phyloP scores from a whole-genome alignment of 2,888 invertebrate species.

The Sinelater perroti region DNA sequence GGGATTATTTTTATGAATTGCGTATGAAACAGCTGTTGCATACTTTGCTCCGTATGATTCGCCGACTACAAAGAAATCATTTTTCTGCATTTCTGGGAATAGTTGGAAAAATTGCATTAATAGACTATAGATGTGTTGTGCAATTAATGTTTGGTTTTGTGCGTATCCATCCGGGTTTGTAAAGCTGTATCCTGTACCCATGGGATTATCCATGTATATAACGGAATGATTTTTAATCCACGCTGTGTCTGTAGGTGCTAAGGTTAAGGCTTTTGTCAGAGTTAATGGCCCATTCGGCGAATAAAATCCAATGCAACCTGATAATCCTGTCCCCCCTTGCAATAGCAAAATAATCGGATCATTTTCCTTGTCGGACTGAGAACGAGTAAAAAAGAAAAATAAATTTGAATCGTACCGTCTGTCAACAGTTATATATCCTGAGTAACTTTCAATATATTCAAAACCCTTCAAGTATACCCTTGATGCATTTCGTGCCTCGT shows the following conservation, averaged over 20 bases:
- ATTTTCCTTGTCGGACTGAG: conserved; percentile 61
- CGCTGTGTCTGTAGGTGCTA: conserved; percentile 69
- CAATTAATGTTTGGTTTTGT: conserved; percentile 81
- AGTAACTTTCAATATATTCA: no score
- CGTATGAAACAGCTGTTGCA: no score
- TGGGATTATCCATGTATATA: no score
- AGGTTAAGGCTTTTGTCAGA: conserved; percentile 59
- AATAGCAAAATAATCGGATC: conserved; percentile 85
- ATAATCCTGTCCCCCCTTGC: conserved; percentile 86
- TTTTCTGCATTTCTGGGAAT: conserved; percentile 77
- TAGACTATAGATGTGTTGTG: conserved; percentile 78
- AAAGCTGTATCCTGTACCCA: no score
- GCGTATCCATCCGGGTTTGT: conserved; percentile 84
- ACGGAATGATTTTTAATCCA: conserved; percentile 84
- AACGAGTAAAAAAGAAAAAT: conserved; percentile 90
- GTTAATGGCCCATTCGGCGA: conserved; percentile 83
- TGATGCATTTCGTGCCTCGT: no score
- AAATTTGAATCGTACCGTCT: conserved; percentile 76
- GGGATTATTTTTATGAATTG: no score
- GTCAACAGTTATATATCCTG: no score
- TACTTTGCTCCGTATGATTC: no score
- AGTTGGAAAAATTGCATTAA: conserved; percentile 83
- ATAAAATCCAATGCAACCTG: conserved; percentile 82
- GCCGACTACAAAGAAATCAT: conserved; percentile 87
- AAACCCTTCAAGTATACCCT: no score